Percentiles rank a stretch among this genome's conserved stretches.
These are phyloP conservation scores for Parotia lawesii DNA, from an alignment of 2,113 vertebrate species.

Conservation along the genomic window DNA sequence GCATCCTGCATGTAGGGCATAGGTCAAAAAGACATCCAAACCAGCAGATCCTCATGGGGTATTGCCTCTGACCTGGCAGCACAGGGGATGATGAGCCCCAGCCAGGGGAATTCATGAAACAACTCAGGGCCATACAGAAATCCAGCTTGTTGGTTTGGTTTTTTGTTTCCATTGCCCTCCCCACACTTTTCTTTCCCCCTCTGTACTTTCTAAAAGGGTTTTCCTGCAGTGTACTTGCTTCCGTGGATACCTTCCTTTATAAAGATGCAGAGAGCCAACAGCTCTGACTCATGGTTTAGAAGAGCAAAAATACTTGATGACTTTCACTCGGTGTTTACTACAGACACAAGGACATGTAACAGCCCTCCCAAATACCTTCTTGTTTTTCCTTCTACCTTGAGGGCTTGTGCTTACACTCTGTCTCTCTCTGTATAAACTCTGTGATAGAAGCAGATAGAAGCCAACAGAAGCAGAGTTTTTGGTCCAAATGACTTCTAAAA, in stretches of 20 bases:
- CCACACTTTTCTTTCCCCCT: background rate
- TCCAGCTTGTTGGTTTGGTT: rapidly evolving
- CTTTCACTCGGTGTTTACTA: background rate
- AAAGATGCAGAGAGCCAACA: background rate
- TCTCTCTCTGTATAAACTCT: background rate
- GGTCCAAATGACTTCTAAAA: background rate
- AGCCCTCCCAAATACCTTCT: background rate
- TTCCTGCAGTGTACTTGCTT: background rate
- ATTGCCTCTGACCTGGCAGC: background rate
- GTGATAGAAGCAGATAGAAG: background rate
- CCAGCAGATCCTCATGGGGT: background rate
- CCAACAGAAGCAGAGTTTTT: background rate
- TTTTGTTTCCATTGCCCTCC: background rate
- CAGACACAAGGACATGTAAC: background rate
- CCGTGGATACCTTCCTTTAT: background rate
- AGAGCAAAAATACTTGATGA: background rate
- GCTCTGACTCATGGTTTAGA: background rate
- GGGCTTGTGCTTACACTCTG: background rate
- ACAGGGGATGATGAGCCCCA: background rate
- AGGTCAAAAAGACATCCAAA: background rate
- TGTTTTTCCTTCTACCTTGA: background rate
- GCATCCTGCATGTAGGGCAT: too few relatives aligned
- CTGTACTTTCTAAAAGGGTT: background rate
- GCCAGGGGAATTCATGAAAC: background rate
- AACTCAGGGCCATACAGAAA: background rate